These are phyloP conservation scores for Strigamia crassipes DNA, from an alignment of 2,888 invertebrate genomes.

Conservation along the genomic window DNA sequence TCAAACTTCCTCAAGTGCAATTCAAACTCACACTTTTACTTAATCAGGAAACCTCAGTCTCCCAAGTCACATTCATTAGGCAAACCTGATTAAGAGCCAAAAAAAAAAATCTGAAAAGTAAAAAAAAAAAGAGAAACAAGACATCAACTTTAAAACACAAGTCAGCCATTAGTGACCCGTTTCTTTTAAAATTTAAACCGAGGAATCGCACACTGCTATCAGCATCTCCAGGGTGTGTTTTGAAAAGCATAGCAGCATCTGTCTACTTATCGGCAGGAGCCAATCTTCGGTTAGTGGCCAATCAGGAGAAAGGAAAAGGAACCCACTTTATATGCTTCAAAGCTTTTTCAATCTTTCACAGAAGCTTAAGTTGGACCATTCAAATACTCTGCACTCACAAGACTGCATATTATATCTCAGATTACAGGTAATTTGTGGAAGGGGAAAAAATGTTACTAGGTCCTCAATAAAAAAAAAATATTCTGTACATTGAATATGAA, in stretches of 20 bases:
- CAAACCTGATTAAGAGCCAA: slow-evolving; percentile 18
- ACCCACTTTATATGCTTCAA: slow-evolving; percentile 22
- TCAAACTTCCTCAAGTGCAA: background rate
- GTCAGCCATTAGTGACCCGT: background rate
- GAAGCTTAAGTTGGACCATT: slow-evolving; percentile 12
- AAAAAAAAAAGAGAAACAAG: background rate
- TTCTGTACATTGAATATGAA: slow-evolving; percentile 12
- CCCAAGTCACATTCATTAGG: slow-evolving; percentile 24
- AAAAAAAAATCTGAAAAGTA: background rate
- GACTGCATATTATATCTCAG: slow-evolving; percentile 9
- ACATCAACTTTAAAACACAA: background rate
- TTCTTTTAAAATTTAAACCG: background rate
- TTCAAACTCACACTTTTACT: background rate
- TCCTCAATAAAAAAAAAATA: background rate
- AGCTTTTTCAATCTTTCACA: slow-evolving; percentile 30
- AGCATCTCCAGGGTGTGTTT: background rate
- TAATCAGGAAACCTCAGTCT: slow-evolving; percentile 12
- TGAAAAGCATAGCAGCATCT: background rate
- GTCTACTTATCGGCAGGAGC: slow-evolving; percentile 5
- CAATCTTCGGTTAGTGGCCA: background rate
- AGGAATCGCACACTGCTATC: background rate
- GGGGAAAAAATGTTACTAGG: background rate
- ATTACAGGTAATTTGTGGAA: slow-evolving; percentile 15
- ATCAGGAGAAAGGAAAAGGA: background rate
- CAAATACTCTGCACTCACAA: slow-evolving; percentile 27